Conservation (phyloP, 1,140 invertebrate genomes). For the Elymnias hypermnestra region DNA sequence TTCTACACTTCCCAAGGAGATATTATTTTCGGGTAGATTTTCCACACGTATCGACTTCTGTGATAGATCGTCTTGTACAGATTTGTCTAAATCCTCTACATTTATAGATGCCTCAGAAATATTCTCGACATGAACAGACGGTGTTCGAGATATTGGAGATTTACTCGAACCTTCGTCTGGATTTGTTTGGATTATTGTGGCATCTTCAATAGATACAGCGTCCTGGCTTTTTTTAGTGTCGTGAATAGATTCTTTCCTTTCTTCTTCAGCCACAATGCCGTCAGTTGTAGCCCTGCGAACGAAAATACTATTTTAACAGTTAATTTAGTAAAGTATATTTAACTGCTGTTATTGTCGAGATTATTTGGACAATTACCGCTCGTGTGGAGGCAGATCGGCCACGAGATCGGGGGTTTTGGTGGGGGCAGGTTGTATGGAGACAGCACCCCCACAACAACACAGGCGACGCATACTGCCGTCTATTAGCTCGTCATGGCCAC, state of each 20-base stretch:
- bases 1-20: conserved; percentile 19
- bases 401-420: conserved; percentile 54
- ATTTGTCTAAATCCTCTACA: conserved; percentile 41
- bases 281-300: conserved; percentile 56
- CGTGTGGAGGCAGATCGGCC: conserved; percentile 53
- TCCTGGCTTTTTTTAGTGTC: conserved; percentile 6
- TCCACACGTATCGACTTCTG: conserved; percentile 45
- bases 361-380: conserved; percentile 40
- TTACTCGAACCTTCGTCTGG: conserved; percentile 11
- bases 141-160: conserved; percentile 34
- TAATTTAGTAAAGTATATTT: no score
- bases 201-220: neutral
- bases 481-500: conserved; percentile 56
- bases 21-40: conserved; percentile 28
- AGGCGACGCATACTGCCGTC: conserved; percentile 65
- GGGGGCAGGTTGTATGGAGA: conserved; percentile 36
- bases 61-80: conserved; percentile 49
- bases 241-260: conserved; percentile 18
- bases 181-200: conserved; percentile 4
- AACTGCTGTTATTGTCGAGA: neutral
- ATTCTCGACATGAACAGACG: conserved; percentile 55
- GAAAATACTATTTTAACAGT: no score
- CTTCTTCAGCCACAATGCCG: conserved; percentile 23
- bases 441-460: conserved; percentile 45
- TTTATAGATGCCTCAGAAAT: conserved; percentile 37